phyloP scores from a whole-genome alignment of 2,113 vertebrate species.

The Xenopus laevis region DNA sequence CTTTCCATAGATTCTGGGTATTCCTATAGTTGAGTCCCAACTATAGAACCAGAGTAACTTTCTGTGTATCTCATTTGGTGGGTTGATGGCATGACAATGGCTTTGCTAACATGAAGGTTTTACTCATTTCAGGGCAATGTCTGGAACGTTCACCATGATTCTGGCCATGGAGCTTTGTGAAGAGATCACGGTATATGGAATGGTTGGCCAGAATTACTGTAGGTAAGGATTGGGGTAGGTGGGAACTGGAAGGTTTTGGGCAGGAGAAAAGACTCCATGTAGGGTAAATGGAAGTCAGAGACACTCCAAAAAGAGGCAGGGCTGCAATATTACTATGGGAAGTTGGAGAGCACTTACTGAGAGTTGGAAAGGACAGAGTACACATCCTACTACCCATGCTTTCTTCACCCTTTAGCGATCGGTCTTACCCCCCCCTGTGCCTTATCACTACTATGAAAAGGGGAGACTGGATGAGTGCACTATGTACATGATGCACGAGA shows the following conservation, averaged over 20 bases:
- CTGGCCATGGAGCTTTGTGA: constrained; percentile 86
- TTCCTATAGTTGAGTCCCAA: no score
- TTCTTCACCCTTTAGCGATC: constrained; percentile 52
- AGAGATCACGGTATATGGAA: constrained; percentile 81
- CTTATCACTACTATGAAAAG: constrained; percentile 92
- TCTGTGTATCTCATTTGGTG: no score
- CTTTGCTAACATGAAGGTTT: background rate
- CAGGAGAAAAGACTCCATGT: no score
- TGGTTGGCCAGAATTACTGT: constrained; percentile 86
- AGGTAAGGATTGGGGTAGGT: constrained; percentile 60
- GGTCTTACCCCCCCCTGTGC: constrained; percentile 69
- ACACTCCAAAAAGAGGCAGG: no score
- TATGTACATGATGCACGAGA: constrained; percentile 84
- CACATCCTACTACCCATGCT: background rate
- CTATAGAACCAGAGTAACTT: no score
- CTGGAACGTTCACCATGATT: constrained; percentile 91
- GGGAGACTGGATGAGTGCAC: constrained; percentile 76
- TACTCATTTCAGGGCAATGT: constrained; percentile 71
- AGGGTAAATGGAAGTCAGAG: no score
- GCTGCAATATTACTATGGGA: no score
- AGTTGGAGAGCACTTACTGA: no score
- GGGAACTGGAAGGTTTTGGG: no score
- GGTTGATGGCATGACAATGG: no score
- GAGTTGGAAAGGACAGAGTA: no score
- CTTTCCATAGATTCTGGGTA: no score